Conservation (phyloP, 1,140 invertebrate genomes). For the Manduca sexta region DNA sequence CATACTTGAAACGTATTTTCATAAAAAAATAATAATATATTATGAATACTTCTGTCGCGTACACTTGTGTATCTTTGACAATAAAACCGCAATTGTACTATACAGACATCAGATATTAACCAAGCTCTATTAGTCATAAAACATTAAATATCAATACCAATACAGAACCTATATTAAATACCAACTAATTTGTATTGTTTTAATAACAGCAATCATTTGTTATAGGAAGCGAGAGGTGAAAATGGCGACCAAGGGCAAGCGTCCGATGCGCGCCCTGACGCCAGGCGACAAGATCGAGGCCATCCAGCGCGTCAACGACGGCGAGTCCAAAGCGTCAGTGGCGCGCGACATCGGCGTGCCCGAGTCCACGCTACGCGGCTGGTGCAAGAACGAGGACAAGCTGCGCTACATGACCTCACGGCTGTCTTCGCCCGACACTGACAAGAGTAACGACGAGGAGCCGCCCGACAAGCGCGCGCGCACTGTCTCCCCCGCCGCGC, state of each 20-base stretch:
- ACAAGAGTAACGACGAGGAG: conserved; percentile 71
- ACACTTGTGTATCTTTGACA: too few relatives aligned
- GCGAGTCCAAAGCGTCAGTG: conserved; percentile 87
- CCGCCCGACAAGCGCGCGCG: conserved; percentile 74
- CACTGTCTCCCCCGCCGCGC: conserved; percentile 51
- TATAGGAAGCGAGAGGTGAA: conserved; percentile 49
- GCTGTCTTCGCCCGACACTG: conserved; percentile 77
- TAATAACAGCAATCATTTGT: too few relatives aligned
- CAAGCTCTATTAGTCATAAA: too few relatives aligned
- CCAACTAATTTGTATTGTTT: too few relatives aligned
- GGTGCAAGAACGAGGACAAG: conserved; percentile 89
- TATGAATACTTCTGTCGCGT: too few relatives aligned
- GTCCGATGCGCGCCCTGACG: conserved; percentile 80
- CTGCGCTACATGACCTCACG: conserved; percentile 80
- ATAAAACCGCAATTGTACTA: too few relatives aligned
- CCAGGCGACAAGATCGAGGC: conserved; percentile 85
- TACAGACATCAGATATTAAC: too few relatives aligned
- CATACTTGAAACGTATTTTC: too few relatives aligned
- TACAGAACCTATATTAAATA: too few relatives aligned
- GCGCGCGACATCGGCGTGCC: conserved; percentile 87
- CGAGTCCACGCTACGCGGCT: conserved; percentile 86
- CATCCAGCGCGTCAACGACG: conserved; percentile 85
- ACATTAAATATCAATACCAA: too few relatives aligned
- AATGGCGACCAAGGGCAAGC: conserved; percentile 77
- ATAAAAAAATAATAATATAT: too few relatives aligned